A percentile compares a stretch with the other conserved stretches of the same genome.
Evolutionary conservation across 1,140 invertebrate genomes (phyloP).

Genomic region (Platorchestia sp.): DNA sequence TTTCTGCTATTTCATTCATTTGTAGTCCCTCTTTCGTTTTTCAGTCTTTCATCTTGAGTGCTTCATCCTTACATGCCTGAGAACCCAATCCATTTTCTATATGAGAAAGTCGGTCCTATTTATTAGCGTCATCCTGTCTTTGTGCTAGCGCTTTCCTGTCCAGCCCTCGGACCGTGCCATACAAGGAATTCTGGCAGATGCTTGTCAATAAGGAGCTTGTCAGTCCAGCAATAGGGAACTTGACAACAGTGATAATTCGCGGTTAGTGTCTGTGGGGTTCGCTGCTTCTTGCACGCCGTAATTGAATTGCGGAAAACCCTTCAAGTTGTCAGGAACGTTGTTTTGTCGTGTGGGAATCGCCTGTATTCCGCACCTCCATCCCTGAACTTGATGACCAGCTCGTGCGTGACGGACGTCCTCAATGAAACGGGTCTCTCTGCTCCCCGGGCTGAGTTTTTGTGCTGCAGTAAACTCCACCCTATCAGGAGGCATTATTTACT

Average conservation of each 20-base stretch:
- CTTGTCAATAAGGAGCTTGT: background rate
- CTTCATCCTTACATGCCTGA: background rate
- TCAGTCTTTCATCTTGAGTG: background rate
- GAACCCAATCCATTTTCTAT: background rate
- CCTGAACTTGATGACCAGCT: background rate
- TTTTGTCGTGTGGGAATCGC: background rate
- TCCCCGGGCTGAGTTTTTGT: background rate
- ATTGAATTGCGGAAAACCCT: background rate
- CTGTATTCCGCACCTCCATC: background rate
- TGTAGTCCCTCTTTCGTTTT: background rate
- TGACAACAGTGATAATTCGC: background rate
- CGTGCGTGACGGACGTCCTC: background rate
- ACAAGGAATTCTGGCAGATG: background rate
- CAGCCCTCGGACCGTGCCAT: background rate
- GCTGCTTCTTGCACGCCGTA: background rate
- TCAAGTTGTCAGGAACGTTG: background rate
- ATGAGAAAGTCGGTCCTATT: background rate
- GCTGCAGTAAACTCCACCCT: background rate
- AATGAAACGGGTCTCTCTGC: background rate
- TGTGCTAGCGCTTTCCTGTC: background rate
- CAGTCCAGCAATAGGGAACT: background rate
- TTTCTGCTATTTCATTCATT: background rate
- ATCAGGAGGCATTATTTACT: background rate
- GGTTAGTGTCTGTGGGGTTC: background rate
- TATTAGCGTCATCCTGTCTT: background rate